These are phyloP conservation scores for Zaprionus ornatus DNA, from an alignment of 1,140 invertebrate genomes.

Conservation along the genomic window DNA sequence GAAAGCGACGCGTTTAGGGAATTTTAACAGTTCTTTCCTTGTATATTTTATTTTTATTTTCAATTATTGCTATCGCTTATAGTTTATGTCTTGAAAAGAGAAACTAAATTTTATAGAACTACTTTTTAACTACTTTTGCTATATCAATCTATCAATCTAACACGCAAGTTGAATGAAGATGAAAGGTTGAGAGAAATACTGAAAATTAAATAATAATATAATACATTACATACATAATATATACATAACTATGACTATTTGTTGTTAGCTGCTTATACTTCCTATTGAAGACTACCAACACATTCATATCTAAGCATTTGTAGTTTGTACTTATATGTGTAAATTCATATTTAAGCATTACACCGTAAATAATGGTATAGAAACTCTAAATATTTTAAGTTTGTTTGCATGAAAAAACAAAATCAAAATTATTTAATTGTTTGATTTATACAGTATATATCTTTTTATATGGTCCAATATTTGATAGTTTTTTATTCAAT, in stretches of 20 bases:
- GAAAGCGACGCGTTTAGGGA: slow-evolving; percentile 77
- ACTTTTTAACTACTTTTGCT: neutral
- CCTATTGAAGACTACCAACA: slow-evolving; percentile 76
- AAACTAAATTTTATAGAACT: neutral
- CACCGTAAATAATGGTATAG: slow-evolving; percentile 18
- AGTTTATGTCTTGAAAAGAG: neutral
- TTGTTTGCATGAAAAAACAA: slow-evolving; percentile 2
- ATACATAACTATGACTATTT: slow-evolving; percentile 64
- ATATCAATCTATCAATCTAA: neutral
- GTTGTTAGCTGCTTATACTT: slow-evolving; percentile 81
- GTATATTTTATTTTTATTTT: slow-evolving; percentile 27
- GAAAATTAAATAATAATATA: slow-evolving; percentile 32
- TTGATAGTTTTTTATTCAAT: neutral
- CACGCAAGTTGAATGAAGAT: neutral
- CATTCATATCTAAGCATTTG: slow-evolving; percentile 68
- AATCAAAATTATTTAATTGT: neutral
- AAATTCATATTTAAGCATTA: slow-evolving; percentile 34
- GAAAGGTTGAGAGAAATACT: neutral
- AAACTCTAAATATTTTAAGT: neutral
- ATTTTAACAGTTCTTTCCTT: slow-evolving; percentile 60
- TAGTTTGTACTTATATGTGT: slow-evolving; percentile 55
- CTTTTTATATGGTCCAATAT: neutral
- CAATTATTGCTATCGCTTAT: slow-evolving; percentile 38
- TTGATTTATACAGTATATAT: neutral
- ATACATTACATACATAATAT: slow-evolving; percentile 43